Conservation (phyloP, 2,888 invertebrate species). For the Macrosoma leucophasiata region DNA sequence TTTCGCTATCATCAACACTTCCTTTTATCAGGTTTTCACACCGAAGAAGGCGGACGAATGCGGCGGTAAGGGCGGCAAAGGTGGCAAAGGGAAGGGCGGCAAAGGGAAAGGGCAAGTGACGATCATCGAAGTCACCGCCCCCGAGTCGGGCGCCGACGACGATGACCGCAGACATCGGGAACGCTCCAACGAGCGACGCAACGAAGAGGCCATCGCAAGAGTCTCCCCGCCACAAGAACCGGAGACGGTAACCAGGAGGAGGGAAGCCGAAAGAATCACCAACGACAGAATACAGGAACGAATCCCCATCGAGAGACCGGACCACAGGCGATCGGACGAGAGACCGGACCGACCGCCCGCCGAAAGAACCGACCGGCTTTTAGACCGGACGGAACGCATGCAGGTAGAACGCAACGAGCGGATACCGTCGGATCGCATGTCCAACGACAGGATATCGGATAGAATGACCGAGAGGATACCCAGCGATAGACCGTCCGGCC, state of each 20-base stretch:
- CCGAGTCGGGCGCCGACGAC: slow-evolving; percentile 55
- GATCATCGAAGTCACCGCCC: slow-evolving; percentile 76
- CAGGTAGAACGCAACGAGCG: slow-evolving; percentile 21
- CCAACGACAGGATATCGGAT: slow-evolving; percentile 24
- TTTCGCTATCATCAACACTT: slow-evolving; percentile 1
- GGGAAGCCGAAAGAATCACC: slow-evolving; percentile 34
- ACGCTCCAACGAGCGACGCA: slow-evolving; percentile 45
- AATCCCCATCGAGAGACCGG: slow-evolving; percentile 35
- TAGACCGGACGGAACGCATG: slow-evolving; percentile 26
- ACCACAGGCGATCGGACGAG: slow-evolving; percentile 41
- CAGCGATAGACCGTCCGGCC: slow-evolving; percentile 20
- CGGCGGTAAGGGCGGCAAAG: slow-evolving; percentile 80
- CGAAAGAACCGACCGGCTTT: slow-evolving; percentile 23
- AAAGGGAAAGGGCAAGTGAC: slow-evolving; percentile 84
- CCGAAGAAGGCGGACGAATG: slow-evolving; percentile 78
- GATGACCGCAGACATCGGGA: slow-evolving; percentile 60
- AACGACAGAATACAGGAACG: slow-evolving; percentile 40
- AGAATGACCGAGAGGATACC: slow-evolving; percentile 23
- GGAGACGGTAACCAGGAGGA: slow-evolving; percentile 34
- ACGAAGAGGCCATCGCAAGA: slow-evolving; percentile 54
- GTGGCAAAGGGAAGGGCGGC: slow-evolving; percentile 83
- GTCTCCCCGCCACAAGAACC: slow-evolving; percentile 52
- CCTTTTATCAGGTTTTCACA: slow-evolving; percentile 57
- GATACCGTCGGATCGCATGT: slow-evolving; percentile 26
- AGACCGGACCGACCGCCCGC: slow-evolving; percentile 38